These are phyloP conservation scores for Trachymyrmex septentrionalis DNA, from an alignment of 1,140 invertebrate genomes.

Conservation along the genomic window DNA sequence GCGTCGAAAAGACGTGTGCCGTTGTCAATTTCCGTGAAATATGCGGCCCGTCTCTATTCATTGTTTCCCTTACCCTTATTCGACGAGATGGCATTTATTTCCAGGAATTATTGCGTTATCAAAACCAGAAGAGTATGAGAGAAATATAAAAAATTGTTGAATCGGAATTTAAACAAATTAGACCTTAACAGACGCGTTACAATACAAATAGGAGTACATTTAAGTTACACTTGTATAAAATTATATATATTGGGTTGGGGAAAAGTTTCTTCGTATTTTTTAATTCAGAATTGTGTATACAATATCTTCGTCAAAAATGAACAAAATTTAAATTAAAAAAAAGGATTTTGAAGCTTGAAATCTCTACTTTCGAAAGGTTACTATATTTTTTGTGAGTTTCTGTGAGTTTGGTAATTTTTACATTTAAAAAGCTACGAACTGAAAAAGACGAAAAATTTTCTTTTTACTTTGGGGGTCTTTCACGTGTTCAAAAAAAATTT, in stretches of 20 bases:
- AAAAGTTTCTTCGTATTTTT: too few relatives aligned
- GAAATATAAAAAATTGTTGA: not conserved
- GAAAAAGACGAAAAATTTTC: too few relatives aligned
- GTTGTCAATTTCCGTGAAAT: constrained; percentile 21
- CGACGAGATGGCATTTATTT: not conserved
- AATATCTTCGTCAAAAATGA: too few relatives aligned
- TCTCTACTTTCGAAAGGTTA: too few relatives aligned
- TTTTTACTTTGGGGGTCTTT: too few relatives aligned
- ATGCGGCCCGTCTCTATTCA: not conserved
- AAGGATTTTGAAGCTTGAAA: too few relatives aligned
- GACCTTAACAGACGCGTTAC: not conserved
- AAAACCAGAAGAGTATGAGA: not conserved
- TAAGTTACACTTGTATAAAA: not conserved
- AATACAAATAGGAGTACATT: not conserved
- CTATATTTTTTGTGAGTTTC: too few relatives aligned
- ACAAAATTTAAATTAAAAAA: too few relatives aligned
- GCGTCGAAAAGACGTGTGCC: not conserved
- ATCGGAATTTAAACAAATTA: not conserved
- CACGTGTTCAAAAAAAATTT: too few relatives aligned
- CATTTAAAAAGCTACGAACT: too few relatives aligned
- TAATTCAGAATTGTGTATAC: too few relatives aligned
- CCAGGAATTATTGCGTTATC: not conserved
- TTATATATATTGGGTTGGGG: not conserved
- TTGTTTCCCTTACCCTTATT: not conserved
- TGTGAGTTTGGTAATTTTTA: too few relatives aligned